Conservation (phyloP, 2,113 vertebrate species). For the Megaleporinus macrocephalus region DNA sequence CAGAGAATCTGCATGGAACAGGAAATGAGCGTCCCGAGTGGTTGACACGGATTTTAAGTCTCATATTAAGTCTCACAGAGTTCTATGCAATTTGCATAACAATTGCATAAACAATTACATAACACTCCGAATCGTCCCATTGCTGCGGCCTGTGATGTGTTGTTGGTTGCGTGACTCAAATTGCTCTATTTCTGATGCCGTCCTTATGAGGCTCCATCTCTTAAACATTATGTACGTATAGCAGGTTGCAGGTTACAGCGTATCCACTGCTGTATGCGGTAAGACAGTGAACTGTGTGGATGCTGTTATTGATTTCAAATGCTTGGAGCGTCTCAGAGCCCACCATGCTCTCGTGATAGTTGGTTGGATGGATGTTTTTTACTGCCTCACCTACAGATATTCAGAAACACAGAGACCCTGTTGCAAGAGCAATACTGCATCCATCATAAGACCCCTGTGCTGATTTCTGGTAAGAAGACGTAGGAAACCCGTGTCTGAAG, state of each 20-base stretch:
- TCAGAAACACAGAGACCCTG: not conserved
- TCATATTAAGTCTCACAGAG: too few relatives aligned
- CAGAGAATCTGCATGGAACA: too few relatives aligned
- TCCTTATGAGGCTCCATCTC: not conserved
- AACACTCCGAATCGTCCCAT: too few relatives aligned
- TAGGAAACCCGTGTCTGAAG: not conserved
- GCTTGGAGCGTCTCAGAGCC: not conserved
- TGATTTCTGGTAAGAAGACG: not conserved
- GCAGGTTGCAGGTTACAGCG: not conserved
- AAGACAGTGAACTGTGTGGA: not conserved
- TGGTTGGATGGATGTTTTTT: not conserved
- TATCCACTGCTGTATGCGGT: not conserved
- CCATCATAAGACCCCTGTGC: too few relatives aligned
- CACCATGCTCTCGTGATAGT: not conserved
- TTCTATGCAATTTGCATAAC: not conserved
- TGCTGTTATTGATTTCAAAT: not conserved
- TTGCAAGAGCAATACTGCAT: not conserved
- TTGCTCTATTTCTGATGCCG: not conserved
- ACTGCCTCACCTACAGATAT: not conserved
- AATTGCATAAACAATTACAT: too few relatives aligned
- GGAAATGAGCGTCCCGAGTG: too few relatives aligned
- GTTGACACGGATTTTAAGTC: too few relatives aligned
- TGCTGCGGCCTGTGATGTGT: too few relatives aligned
- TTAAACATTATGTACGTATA: not conserved
- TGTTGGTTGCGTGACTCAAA: too few relatives aligned